phyloP scores from a whole-genome alignment of 23 tunicate genomes.

The Styela clava region DNA sequence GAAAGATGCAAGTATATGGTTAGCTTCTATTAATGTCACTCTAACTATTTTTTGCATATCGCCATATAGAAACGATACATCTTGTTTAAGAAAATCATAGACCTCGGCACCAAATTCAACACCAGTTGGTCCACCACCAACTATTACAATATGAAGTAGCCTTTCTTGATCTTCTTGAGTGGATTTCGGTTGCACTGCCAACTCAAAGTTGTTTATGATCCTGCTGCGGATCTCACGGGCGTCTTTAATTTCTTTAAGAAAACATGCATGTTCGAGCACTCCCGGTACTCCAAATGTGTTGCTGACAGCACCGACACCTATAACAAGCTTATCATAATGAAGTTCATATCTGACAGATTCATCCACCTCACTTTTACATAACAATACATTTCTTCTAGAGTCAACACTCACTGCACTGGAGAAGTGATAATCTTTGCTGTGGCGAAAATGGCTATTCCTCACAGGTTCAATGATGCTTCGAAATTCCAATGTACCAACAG shows the following conservation, averaged over 20 bases:
- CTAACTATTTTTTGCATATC: constrained; percentile 57
- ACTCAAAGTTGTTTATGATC: constrained; percentile 77
- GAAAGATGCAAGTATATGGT: constrained; percentile 72
- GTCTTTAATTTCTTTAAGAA: constrained; percentile 70
- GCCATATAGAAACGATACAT: constrained; percentile 57
- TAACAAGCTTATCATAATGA: constrained; percentile 65
- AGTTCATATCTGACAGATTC: constrained; percentile 37
- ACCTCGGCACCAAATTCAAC: constrained; percentile 95
- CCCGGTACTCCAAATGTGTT: constrained; percentile 82
- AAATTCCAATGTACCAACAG: constrained; percentile 92
- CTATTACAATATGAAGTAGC: constrained; percentile 79
- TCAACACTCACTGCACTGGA: constrained; percentile 62
- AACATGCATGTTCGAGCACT: constrained; percentile 64
- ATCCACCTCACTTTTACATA: constrained; percentile 63
- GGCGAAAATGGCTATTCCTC: constrained; percentile 54
- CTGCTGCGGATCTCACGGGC: constrained; percentile 70
- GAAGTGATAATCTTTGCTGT: constrained; percentile 66
- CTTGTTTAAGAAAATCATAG: constrained; percentile 80
- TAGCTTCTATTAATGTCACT: constrained; percentile 86
- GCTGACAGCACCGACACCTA: constrained; percentile 85
- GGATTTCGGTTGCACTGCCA: constrained; percentile 66
- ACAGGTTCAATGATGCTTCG: constrained; percentile 96
- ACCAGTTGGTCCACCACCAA: constrained; percentile 96
- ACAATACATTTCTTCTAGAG: constrained; percentile 25
- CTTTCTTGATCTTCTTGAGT: constrained; percentile 51